A percentile compares a stretch with the other conserved stretches of the same genome.
Evolutionary conservation across 2,113 vertebrate species (phyloP).

Genomic region (Pterophyllum scalare): DNA sequence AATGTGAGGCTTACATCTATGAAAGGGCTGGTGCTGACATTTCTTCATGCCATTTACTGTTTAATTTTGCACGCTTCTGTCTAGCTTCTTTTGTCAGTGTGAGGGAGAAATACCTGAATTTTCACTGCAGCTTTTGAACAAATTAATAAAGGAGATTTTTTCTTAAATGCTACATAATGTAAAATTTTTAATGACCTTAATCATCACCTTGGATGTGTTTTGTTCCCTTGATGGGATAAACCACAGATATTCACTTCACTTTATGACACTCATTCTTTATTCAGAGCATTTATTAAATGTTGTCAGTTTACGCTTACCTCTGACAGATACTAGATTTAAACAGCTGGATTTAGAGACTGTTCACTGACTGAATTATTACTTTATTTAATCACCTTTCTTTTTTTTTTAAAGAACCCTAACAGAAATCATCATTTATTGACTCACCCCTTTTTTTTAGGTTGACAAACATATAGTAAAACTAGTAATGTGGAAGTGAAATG

Average conservation of each 20-base stretch:
- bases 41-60: constrained; percentile 5
- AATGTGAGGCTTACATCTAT: neutral
- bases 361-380: neutral
- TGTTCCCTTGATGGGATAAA: neutral
- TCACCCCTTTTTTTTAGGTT: neutral
- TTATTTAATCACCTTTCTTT: neutral
- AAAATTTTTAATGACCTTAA: neutral
- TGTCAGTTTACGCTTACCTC: neutral
- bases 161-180: neutral
- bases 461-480: neutral
- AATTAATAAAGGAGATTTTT: neutral
- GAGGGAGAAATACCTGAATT: neutral
- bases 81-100: neutral
- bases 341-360: neutral
- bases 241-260: neutral
- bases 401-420: too few species aligned
- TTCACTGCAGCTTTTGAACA: neutral
- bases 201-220: neutral
- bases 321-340: accelerated
- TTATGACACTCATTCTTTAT: neutral
- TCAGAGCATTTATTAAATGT: neutral
- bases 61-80: constrained; percentile 11
- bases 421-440: accelerated
- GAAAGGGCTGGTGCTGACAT: constrained; percentile 3
- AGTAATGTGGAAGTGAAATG: neutral